These are phyloP conservation scores for Orestias chungarensis DNA, from an alignment of 2,797 vertebrate species.

Conservation along the genomic window DNA sequence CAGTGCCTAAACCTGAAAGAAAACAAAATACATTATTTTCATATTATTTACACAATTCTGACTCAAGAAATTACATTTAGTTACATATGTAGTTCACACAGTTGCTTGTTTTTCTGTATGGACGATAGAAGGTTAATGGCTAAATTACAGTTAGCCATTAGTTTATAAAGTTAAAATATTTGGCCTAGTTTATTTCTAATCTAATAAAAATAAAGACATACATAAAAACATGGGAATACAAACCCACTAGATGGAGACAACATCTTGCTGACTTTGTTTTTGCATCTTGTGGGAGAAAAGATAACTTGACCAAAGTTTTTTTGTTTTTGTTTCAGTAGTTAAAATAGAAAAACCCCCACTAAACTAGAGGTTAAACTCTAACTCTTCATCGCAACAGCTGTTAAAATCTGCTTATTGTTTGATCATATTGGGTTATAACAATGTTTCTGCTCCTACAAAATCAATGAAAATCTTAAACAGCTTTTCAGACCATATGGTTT, in stretches of 20 bases:
- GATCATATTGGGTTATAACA: neutral
- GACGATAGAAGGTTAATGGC: neutral
- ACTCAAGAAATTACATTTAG: neutral
- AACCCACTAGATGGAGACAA: constrained; percentile 55
- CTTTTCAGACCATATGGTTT: neutral
- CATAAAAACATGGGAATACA: no score
- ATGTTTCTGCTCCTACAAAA: neutral
- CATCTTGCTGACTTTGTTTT: neutral
- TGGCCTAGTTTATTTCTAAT: constrained; percentile 23
- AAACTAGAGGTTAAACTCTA: neutral
- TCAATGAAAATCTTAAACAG: neutral
- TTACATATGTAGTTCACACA: neutral
- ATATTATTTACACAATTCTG: neutral
- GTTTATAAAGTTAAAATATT: neutral
- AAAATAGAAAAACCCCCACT: neutral
- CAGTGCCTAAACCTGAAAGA: neutral
- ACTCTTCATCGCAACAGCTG: no score
- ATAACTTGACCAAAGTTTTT: neutral
- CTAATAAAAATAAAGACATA: no score
- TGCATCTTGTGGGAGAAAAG: neutral
- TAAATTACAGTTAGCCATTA: neutral
- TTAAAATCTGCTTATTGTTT: neutral
- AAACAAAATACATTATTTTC: neutral
- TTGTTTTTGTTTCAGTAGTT: neutral
- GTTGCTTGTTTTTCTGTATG: neutral